A percentile compares a stretch with the other conserved stretches of the same genome.
phyloP scores from a whole-genome alignment of 2,113 vertebrate species.

The Anarhynchus alexandrinus region DNA sequence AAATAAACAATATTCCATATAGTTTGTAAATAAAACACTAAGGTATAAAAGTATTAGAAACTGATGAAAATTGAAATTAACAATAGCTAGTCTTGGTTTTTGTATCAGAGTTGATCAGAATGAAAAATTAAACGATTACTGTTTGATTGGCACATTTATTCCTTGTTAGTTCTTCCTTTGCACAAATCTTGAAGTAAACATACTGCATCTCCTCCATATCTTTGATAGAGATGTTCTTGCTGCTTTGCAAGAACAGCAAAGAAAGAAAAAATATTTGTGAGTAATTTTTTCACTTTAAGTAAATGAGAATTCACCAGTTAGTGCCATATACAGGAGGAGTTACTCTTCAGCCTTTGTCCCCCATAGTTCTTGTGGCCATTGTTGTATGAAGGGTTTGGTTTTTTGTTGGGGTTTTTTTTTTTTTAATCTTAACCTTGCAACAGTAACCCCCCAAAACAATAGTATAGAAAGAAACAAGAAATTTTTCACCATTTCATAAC shows the following conservation, averaged over 20 bases:
- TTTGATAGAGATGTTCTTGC: not conserved
- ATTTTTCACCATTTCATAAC: not conserved
- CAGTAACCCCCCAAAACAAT: not conserved
- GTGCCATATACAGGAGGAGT: not conserved
- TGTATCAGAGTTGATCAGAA: not conserved
- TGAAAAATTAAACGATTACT: not conserved
- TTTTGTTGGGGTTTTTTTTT: no score
- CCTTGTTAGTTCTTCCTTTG: not conserved
- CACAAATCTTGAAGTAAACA: not conserved
- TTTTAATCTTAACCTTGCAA: not conserved
- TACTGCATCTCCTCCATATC: not conserved
- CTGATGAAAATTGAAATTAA: not conserved
- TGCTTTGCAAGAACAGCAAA: not conserved
- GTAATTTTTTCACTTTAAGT: not conserved
- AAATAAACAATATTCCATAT: not conserved
- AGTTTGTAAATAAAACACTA: not conserved
- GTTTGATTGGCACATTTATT: not conserved
- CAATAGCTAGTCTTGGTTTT: not conserved
- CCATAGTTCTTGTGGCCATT: not conserved
- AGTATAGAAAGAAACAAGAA: not conserved
- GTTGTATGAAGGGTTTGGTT: not conserved
- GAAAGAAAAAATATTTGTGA: not conserved
- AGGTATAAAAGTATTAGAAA: not conserved
- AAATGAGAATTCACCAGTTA: not conserved
- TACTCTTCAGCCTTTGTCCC: not conserved